Evolutionary conservation across 2,888 invertebrate species (phyloP), one percentile per base, ranked within the genome.

Genomic region (Fabriciana adippe): DNA sequence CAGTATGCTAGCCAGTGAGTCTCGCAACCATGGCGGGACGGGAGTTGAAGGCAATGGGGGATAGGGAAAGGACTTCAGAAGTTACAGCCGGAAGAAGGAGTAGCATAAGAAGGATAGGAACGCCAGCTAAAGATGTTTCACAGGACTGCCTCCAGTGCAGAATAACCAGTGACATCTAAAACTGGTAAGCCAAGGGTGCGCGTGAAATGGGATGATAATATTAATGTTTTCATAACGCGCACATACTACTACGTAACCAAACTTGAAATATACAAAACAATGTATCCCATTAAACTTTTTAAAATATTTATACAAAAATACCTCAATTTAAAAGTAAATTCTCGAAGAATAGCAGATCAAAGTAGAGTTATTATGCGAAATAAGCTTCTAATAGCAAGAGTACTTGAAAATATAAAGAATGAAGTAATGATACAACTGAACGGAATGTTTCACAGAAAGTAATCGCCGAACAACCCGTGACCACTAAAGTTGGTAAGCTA

Each of bases 401-500:
- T n/a, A n/a, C n/a, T n/a, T n/a, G n/a, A n/a, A n/a, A n/a, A n/a
- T n/a, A n/a, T n/a, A n/a, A n/a, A n/a, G n/a, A n/a, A n/a, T n/a
- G n/a, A n/a, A n/a, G n/a, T n/a, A n/a, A n/a, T n/a, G n/a, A n/a
- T n/a, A n/a, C n/a, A n/a, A n/a, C n/a, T n/a, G n/a, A n/a, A n/a
- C n/a, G n/a, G n/a, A n/a, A 59, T 73, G 69, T 63, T 71, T 56
- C 69, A 66, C 72, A 65, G 72, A 73, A 18, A 2, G 18, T 18
- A 18, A 2, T 18, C 18, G 47, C 68, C 72, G 56, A 59, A 59
- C 59, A 72, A 67, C 73, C 72, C 59, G 72, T 68, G 71, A 66
- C 72, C 73, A 73, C 72, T 55, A 72, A 72, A 55, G 71, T 69
- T 55, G 74, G 71, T 1, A 74, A 75, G 66, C 47, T 64, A 1